Base-by-base conservation (phyloP, 2,888 invertebrate genomes). In the Hipparchia sbordonii region DNA sequence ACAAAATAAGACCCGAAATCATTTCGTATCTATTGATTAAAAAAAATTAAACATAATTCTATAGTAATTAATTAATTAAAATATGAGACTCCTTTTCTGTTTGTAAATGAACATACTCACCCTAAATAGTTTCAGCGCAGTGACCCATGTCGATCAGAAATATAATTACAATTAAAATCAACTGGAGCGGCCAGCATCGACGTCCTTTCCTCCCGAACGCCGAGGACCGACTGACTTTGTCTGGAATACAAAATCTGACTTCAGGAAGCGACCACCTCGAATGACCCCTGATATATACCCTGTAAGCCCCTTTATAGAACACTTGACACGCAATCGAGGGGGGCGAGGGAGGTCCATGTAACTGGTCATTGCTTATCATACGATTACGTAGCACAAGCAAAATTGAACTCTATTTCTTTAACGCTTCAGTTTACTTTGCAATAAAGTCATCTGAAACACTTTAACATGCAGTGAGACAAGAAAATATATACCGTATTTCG, bases 311-410 rank as follows among this genome's bases (percentile, higher is more conserved):
- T 86, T 80, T 84, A 81, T 83, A 77, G 73, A 74, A 69, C 73
- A 61, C 68, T 77, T 74, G 77, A 82, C 81, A 77, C 77, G 78
- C 79, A 76, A 76, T 46, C 56, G 71, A 68, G 75, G 75, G 82
- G 82, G 83, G 77, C 45, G 80, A 56, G 80, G 84, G 3, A 79
- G 86, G 5, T 85, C 89, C 76, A 52, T 9, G 56, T 70, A 7
- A 74, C 71, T 87, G 85, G 90, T 51, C 76, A 6, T 2, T 52
- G 80, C 79, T 88, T 87, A 88, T 87, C 89, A 88, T 84, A 79
- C 71, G 70, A 73, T 72, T 65, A 10, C 12, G 0, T 2, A 6
- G 0, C n/a, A 6, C 68, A 76, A 13, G 2, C 2, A 3, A 79
- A 76, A 65, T 45, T 66, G 6, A 23, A 74, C 71, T 67, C 60